A percentile compares a stretch with the other conserved stretches of the same genome.
These are phyloP conservation scores for Stictocephala bisonia DNA, from an alignment of 2,888 invertebrate genomes.

Conservation along the genomic window DNA sequence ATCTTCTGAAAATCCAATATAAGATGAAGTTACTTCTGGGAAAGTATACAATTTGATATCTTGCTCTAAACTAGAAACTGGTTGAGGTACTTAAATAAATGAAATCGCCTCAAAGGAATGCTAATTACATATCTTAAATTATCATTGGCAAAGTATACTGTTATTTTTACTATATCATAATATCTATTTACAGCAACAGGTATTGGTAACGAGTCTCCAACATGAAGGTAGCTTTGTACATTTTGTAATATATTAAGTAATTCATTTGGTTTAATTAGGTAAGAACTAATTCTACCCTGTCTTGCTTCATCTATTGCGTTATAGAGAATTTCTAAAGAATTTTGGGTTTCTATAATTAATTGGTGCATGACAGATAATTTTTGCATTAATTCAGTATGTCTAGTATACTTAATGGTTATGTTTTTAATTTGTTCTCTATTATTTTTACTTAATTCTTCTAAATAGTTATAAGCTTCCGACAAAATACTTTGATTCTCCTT, in stretches of 20 bases:
- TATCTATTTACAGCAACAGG: not conserved
- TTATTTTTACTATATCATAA: constrained; percentile 19
- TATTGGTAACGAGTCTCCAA: not conserved
- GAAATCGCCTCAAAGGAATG: not conserved
- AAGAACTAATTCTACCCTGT: constrained; percentile 11
- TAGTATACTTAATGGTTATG: not conserved
- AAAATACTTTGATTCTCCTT: not conserved
- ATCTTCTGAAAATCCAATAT: not conserved
- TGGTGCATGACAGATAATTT: not conserved
- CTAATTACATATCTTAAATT: not conserved
- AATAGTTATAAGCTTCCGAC: not conserved
- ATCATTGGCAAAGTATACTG: not conserved
- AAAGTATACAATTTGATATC: not conserved
- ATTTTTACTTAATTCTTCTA: not conserved
- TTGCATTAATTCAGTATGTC: not conserved
- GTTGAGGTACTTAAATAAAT: constrained; percentile 25
- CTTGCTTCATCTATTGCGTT: constrained; percentile 13
- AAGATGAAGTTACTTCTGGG: not conserved
- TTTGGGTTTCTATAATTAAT: constrained; percentile 6
- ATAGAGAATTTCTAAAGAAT: not conserved
- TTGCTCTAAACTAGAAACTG: not conserved
- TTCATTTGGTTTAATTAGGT: not conserved
- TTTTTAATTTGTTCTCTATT: not conserved
- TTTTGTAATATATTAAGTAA: not conserved
- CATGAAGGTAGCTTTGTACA: constrained; percentile 12